Conservation (phyloP, 2,888 invertebrate genomes). For the Sminthurinus aureus region DNA sequence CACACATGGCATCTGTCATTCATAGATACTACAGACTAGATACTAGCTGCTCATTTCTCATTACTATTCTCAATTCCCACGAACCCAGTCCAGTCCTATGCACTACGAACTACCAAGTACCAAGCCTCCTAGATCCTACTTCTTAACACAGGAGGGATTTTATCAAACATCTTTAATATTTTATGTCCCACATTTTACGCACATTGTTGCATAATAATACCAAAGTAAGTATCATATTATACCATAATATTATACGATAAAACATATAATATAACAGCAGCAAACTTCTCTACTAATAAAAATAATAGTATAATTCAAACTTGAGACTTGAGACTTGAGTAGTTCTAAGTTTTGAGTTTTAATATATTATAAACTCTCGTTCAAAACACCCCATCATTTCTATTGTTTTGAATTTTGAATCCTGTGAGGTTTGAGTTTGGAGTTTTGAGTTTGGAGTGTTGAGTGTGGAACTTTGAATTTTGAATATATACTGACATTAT, state of each 20-base stretch:
- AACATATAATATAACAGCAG: no score
- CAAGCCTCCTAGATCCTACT: neutral
- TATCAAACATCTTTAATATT: neutral
- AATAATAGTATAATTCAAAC: neutral
- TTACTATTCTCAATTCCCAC: neutral
- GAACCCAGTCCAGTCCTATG: neutral
- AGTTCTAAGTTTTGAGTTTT: no score
- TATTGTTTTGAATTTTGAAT: neutral
- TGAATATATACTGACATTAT: neutral
- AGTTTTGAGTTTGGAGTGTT: no score
- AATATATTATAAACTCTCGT: neutral
- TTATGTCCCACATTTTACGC: neutral
- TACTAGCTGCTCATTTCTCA: neutral
- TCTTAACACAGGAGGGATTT: neutral
- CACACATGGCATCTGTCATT: slow-evolving; percentile 44
- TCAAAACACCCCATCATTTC: neutral
- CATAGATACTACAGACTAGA: slow-evolving; percentile 25
- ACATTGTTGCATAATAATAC: no score
- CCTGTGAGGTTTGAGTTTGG: no score
- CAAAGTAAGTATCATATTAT: no score
- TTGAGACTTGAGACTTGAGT: no score
- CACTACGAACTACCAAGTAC: neutral
- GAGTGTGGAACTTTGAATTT: no score
- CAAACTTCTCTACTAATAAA: no score
- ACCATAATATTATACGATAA: no score